These are phyloP conservation scores for Dryobotodes eremita DNA, from an alignment of 2,888 invertebrate species.

Conservation along the genomic window DNA sequence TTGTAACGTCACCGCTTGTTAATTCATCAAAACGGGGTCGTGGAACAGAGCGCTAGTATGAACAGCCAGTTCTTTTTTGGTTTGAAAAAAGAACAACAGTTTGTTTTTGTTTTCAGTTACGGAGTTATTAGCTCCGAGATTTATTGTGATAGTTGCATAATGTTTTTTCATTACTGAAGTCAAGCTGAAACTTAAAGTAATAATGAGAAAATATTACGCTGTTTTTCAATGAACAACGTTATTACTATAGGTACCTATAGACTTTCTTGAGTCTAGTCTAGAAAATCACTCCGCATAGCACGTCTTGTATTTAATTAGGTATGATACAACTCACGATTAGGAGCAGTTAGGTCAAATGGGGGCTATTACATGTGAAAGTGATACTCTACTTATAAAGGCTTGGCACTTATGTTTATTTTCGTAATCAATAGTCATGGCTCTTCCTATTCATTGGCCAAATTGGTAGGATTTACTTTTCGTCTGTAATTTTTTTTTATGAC, in stretches of 20 bases:
- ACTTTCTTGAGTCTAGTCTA: conserved; percentile 48
- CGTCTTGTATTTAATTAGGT: conserved; percentile 63
- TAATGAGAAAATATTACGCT: neutral
- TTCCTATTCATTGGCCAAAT: conserved; percentile 18
- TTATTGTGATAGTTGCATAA: conserved; percentile 15
- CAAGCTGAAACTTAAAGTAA: neutral
- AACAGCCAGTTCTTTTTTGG: neutral
- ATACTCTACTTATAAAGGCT: conserved; percentile 40
- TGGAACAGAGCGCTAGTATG: conserved; percentile 32
- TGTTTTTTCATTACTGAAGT: neutral
- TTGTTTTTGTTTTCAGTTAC: conserved; percentile 12
- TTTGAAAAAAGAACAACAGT: conserved; percentile 25
- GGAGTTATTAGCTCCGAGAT: conserved; percentile 17
- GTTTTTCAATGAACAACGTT: conserved; percentile 4
- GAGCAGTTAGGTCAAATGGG: conserved; percentile 30
- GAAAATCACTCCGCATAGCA: conserved; percentile 53
- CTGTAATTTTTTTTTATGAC: neutral
- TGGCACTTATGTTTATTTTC: conserved; percentile 21
- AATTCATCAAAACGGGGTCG: conserved; percentile 66
- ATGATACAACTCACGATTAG: conserved; percentile 62
- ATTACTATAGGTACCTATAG: neutral
- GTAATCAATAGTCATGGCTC: conserved; percentile 2
- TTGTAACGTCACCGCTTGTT: conserved; percentile 55
- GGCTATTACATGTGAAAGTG: conserved; percentile 57
- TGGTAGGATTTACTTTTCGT: neutral